Conservation (phyloP, 1,140 invertebrate species). For the Homarus americanus region DNA sequence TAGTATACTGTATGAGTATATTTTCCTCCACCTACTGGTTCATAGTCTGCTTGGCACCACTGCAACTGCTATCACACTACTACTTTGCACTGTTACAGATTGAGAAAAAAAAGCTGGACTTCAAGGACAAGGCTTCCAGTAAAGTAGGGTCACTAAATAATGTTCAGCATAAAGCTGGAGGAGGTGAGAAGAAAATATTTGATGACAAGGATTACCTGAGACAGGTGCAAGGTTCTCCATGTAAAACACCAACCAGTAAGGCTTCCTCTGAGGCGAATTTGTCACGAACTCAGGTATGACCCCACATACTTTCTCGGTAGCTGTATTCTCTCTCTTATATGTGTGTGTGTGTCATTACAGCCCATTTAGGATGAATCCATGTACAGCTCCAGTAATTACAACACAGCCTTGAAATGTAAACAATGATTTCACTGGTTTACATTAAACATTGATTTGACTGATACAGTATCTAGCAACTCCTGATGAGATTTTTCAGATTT, state of each 20-base stretch:
- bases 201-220: conserved; percentile 96
- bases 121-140: conserved; percentile 73
- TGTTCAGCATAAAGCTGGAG: conserved; percentile 91
- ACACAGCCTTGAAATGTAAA: neutral
- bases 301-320: neutral
- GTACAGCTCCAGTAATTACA: neutral
- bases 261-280: conserved; percentile 63
- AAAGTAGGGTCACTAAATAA: conserved; percentile 96
- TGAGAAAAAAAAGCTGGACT: conserved; percentile 70
- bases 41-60: neutral
- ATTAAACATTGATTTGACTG: no score
- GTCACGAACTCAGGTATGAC: conserved; percentile 57
- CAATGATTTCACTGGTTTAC: neutral
- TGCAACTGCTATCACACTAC: neutral
- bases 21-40: neutral
- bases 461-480: no score
- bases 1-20: neutral
- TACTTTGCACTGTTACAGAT: conserved; percentile 63
- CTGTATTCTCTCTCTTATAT: neutral
- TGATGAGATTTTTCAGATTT: no score
- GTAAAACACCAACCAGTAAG: conserved; percentile 73
- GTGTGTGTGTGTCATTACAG: neutral
- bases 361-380: neutral
- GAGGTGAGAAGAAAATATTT: conserved; percentile 94
- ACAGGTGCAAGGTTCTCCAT: conserved; percentile 81